These are phyloP conservation scores for Percina caprodes DNA, from an alignment of 2,113 vertebrate genomes.

Conservation along the genomic window DNA sequence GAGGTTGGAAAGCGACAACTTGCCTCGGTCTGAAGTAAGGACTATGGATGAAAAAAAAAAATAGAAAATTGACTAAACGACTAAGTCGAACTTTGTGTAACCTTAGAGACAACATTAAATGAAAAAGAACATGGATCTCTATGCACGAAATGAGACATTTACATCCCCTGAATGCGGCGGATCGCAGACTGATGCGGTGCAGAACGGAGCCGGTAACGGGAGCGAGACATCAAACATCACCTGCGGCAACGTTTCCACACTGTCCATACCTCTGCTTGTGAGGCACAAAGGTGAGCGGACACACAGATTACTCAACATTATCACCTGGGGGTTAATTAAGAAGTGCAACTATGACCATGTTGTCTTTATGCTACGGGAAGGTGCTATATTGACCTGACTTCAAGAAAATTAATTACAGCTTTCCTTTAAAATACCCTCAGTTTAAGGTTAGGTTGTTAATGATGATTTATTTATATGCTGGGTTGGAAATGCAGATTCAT, in stretches of 20 bases:
- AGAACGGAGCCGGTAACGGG: slow-evolving; percentile 58
- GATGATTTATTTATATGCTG: neutral
- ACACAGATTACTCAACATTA: neutral
- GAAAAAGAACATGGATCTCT: slow-evolving; percentile 60
- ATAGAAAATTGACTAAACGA: neutral
- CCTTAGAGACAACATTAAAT: neutral
- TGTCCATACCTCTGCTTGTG: slow-evolving; percentile 39
- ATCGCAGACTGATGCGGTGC: slow-evolving; percentile 52
- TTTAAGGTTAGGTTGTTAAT: neutral
- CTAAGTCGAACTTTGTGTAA: neutral
- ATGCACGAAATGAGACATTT: slow-evolving; percentile 63
- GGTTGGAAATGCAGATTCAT: too few relatives aligned
- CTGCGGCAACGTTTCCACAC: slow-evolving; percentile 69
- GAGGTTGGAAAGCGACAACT: slow-evolving; percentile 4
- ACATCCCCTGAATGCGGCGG: slow-evolving; percentile 62
- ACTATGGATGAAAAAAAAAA: too few relatives aligned
- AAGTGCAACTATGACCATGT: neutral
- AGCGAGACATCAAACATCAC: slow-evolving; percentile 71
- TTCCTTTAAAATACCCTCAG: neutral
- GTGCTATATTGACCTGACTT: neutral
- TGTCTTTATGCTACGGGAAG: neutral
- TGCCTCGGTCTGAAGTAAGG: slow-evolving; percentile 8
- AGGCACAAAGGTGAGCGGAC: slow-evolving; percentile 76
- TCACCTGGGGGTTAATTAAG: neutral
- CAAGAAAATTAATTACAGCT: neutral